Conservation (phyloP, 2,888 invertebrate genomes). For the Sinopyrophorus schimmeli region DNA sequence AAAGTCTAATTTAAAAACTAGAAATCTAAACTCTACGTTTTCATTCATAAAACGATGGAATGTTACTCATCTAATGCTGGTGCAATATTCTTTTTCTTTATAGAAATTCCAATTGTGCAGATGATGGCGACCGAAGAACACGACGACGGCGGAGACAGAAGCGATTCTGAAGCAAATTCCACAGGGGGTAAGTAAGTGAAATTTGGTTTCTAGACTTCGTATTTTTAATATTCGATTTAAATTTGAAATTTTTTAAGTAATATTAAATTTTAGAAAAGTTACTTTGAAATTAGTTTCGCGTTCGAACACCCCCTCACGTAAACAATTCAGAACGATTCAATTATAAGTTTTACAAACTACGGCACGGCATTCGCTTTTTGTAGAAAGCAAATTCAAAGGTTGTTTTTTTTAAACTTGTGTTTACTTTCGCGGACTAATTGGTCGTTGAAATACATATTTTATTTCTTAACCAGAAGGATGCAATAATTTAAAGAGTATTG, state of each 20-base stretch:
- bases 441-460: slow-evolving; percentile 4
- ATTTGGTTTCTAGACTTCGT: slow-evolving; percentile 10
- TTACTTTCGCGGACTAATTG: slow-evolving; percentile 12
- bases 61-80: too few relatives aligned
- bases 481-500: not conserved
- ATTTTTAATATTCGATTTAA: slow-evolving; percentile 16
- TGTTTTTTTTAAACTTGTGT: slow-evolving; percentile 10
- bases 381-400: too few relatives aligned
- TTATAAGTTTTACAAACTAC: slow-evolving; percentile 21
- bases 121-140: slow-evolving; percentile 63
- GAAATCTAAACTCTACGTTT: too few relatives aligned
- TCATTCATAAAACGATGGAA: too few relatives aligned
- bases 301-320: slow-evolving; percentile 10
- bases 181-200: slow-evolving; percentile 81
- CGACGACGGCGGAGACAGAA: slow-evolving; percentile 64
- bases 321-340: slow-evolving; percentile 22
- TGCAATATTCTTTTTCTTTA: slow-evolving; percentile 27
- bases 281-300: slow-evolving; percentile 9
- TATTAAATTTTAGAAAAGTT: slow-evolving; percentile 7
- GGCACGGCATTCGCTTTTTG: too few relatives aligned
- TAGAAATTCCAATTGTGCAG: slow-evolving; percentile 79
- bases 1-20: too few relatives aligned
- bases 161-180: slow-evolving; percentile 64
- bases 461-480: not conserved
- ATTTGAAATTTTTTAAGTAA: slow-evolving; percentile 16